Evolutionary conservation across 2,113 vertebrate genomes (phyloP).

Genomic region (Dasyprocta punctata): DNA sequence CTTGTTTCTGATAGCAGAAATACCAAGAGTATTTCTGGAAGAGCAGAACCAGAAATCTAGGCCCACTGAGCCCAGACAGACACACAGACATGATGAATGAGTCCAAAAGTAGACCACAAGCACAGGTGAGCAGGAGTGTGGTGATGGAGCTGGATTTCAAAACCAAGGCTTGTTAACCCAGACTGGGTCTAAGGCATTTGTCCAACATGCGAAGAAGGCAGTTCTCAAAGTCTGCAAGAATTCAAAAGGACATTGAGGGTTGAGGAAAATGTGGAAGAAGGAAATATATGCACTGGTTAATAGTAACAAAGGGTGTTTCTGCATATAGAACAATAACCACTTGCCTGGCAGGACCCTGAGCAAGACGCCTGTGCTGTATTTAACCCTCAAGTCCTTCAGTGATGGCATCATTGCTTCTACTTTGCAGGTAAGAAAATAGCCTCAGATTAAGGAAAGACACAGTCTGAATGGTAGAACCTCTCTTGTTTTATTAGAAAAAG

Average conservation of each 20-base stretch:
- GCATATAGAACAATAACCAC: neutral
- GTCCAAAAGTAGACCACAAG: neutral
- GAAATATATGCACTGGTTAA: neutral
- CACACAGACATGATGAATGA: neutral
- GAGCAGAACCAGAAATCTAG: neutral
- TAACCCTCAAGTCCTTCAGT: neutral
- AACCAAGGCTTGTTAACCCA: neutral
- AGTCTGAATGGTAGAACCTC: neutral
- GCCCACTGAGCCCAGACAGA: neutral
- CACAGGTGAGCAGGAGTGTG: neutral
- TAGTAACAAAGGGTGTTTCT: neutral
- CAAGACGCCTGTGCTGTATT: neutral
- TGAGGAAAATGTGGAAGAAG: neutral
- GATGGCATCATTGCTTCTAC: neutral
- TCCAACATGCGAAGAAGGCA: neutral
- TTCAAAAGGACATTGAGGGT: neutral
- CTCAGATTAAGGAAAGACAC: neutral
- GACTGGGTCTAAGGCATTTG: neutral
- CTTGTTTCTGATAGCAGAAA: neutral
- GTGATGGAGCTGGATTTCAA: neutral
- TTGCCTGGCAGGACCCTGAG: neutral
- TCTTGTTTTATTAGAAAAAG: neutral
- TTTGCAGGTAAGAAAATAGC: neutral
- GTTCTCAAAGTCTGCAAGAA: neutral
- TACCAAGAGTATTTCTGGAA: neutral